Percentiles rank a stretch among this genome's conserved stretches.
Evolutionary conservation across 2,797 vertebrate species (phyloP).

Genomic region (Sebastes wilsoni): DNA sequence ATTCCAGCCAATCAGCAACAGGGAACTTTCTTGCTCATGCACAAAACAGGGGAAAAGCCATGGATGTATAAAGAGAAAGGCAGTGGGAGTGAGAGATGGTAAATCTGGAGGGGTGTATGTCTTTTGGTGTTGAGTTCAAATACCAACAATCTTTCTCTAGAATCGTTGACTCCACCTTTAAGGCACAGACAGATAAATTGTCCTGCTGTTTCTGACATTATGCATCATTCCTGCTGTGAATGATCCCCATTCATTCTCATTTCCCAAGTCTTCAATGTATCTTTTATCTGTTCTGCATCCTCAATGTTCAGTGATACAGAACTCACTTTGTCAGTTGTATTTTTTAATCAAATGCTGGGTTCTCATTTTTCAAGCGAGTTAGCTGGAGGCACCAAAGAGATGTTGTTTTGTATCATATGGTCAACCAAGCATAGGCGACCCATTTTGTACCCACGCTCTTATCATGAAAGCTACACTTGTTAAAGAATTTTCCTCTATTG

Average conservation of each 20-base stretch:
- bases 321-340: slow-evolving; percentile 2
- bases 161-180: not conserved
- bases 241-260: not conserved
- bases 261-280: not conserved
- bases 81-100: not conserved
- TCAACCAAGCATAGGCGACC: slow-evolving; percentile 11
- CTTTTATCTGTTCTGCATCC: slow-evolving; percentile 2
- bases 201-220: slow-evolving; percentile 10
- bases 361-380: slow-evolving; percentile 9
- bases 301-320: slow-evolving; percentile 16
- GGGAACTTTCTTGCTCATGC: not conserved
- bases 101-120: no score
- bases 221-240: slow-evolving; percentile 5
- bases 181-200: not conserved
- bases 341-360: not conserved
- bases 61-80: not conserved
- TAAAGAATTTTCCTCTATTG: not conserved
- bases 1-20: not conserved
- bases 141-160: not conserved
- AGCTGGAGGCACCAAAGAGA: slow-evolving; percentile 9
- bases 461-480: slow-evolving; percentile 17
- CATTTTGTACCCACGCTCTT: slow-evolving; percentile 7
- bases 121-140: no score
- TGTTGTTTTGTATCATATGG: slow-evolving; percentile 1
- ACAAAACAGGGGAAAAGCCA: not conserved